Evolutionary conservation across 2,888 invertebrate species (phyloP).

Genomic region (Rhingia campestris): DNA sequence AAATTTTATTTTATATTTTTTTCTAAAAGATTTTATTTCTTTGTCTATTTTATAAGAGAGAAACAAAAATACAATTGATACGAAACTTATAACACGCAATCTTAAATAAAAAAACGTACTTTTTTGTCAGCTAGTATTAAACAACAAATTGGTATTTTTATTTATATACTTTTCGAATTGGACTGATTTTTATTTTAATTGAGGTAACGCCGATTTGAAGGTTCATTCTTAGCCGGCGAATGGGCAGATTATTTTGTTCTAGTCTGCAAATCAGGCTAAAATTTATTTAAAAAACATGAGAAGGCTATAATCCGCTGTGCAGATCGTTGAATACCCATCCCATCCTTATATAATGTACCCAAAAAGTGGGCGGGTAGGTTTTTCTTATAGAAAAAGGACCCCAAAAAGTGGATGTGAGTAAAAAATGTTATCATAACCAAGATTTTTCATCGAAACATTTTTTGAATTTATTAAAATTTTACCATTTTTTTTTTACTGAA

Average conservation of each 20-base stretch:
- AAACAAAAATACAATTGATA: slow-evolving; percentile 43
- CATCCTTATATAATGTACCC: too few species aligned
- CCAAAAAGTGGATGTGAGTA: too few species aligned
- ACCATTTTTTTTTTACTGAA: too few species aligned
- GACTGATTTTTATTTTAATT: not conserved
- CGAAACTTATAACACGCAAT: slow-evolving; percentile 70
- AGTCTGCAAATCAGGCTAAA: not conserved
- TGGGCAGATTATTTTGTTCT: not conserved
- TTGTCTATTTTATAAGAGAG: slow-evolving; percentile 69
- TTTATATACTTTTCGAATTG: slow-evolving; percentile 14
- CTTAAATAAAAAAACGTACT: slow-evolving; percentile 54
- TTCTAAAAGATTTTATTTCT: slow-evolving; percentile 32
- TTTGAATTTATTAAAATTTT: not conserved
- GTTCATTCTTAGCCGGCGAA: not conserved
- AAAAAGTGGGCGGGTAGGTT: too few species aligned
- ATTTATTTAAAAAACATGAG: not conserved
- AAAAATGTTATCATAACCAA: too few species aligned
- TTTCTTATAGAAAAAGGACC: too few species aligned
- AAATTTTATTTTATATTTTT: slow-evolving; percentile 52
- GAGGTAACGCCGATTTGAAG: not conserved
- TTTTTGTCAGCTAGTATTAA: slow-evolving; percentile 70
- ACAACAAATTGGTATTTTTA: slow-evolving; percentile 42
- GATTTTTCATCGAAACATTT: too few species aligned
- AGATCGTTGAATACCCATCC: too few species aligned
- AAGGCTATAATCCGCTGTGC: too few species aligned